Conservation (phyloP, 2,797 vertebrate genomes). For the Enteromius unitaeniatus region DNA sequence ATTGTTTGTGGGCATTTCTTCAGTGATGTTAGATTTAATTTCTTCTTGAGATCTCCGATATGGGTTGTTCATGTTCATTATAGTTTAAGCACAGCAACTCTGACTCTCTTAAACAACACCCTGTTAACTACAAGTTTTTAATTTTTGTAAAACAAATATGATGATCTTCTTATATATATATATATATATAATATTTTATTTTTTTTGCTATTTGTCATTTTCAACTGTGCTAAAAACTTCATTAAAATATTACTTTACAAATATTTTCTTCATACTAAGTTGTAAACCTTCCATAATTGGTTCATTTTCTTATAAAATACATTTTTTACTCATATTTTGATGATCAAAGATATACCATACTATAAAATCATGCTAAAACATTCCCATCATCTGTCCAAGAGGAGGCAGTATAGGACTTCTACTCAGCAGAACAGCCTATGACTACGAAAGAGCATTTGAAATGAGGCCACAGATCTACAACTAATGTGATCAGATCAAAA, state of each 20-base stretch:
- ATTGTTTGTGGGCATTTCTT: background rate
- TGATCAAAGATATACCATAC: background rate
- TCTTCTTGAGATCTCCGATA: background rate
- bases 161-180: background rate
- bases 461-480: constrained; percentile 49
- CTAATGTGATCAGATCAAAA: constrained; percentile 58
- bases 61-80: background rate
- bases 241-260: background rate
- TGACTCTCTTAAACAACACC: background rate
- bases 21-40: background rate
- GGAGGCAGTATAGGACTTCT: constrained; percentile 54
- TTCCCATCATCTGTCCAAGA: constrained; percentile 36
- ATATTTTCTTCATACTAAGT: background rate
- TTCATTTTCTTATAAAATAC: too few species aligned
- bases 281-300: background rate
- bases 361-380: background rate
- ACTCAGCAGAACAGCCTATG: background rate
- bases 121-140: background rate
- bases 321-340: background rate
- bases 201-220: background rate
- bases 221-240: background rate
- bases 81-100: background rate
- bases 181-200: background rate
- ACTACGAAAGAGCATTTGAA: constrained; percentile 39
- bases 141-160: background rate